A percentile compares a stretch with the other conserved stretches of the same genome.
Evolutionary conservation across 1,140 invertebrate genomes (phyloP).

Genomic region (Drosophila parvula): DNA sequence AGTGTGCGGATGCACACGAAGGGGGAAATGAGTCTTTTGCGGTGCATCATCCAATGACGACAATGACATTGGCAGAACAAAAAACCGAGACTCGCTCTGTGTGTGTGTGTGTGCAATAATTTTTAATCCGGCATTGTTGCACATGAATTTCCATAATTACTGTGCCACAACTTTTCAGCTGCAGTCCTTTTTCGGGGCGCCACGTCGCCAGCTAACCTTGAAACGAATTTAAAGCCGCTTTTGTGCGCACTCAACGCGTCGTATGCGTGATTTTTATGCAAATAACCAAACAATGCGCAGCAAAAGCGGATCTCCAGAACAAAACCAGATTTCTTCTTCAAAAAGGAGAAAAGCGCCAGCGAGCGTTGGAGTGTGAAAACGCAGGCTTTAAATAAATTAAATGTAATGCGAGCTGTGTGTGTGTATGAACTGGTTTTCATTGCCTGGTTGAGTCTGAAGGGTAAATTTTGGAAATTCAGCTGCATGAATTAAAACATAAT

Average conservation of each 20-base stretch:
- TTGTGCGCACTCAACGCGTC: conserved; percentile 41
- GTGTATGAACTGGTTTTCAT: conserved; percentile 27
- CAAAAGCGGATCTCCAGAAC: conserved; percentile 62
- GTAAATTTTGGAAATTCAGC: conserved; percentile 1
- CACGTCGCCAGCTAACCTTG: conserved; percentile 50
- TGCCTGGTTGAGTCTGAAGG: conserved; percentile 19
- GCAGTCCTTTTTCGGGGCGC: conserved; percentile 26
- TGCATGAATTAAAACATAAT: conserved; percentile 12
- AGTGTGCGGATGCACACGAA: conserved; percentile 61
- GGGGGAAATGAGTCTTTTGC: conserved; percentile 64
- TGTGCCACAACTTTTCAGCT: conserved; percentile 36
- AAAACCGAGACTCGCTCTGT: conserved; percentile 28
- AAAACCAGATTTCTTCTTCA: conserved; percentile 42
- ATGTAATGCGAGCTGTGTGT: conserved; percentile 49
- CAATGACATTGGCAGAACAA: conserved; percentile 58
- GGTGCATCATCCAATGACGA: conserved; percentile 51
- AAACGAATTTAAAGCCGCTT: conserved; percentile 57
- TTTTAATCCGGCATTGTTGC: conserved; percentile 59
- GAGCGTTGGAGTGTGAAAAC: conserved; percentile 66
- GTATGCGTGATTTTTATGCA: conserved; percentile 76
- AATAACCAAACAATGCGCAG: conserved; percentile 64
- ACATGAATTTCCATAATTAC: conserved; percentile 74
- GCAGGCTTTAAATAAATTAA: conserved; percentile 78
- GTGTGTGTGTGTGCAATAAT: conserved; percentile 63
- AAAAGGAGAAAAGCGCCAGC: background rate